Percentiles rank a stretch among this genome's conserved stretches.
Conservation (phyloP, 2,113 vertebrate genomes). For the Tetrao urogallus region DNA sequence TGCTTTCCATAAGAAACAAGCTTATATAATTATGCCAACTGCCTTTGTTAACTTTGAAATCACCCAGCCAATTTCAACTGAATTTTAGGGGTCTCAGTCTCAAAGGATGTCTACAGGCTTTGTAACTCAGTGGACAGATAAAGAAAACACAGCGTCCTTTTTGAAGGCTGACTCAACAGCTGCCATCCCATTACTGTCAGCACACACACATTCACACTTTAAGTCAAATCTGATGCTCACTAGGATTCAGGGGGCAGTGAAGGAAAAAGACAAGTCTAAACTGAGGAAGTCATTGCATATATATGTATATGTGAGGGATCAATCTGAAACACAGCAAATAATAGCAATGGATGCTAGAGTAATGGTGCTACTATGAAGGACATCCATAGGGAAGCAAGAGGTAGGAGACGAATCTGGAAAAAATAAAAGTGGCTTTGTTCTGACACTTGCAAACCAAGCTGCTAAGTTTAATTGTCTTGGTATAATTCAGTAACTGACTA, state of each 20-base stretch:
- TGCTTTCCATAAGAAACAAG: not conserved
- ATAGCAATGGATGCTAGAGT: rapidly evolving
- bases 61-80: not conserved
- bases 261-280: not conserved
- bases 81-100: not conserved
- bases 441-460: not conserved
- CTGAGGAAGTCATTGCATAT: not conserved
- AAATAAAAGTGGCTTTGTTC: not conserved
- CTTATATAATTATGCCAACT: not conserved
- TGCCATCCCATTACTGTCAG: not conserved
- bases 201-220: not conserved
- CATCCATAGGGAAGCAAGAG: not conserved
- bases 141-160: not conserved
- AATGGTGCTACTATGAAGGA: not conserved
- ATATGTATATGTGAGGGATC: not conserved
- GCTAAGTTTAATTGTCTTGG: not conserved
- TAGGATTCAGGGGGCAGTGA: not conserved
- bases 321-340: not conserved
- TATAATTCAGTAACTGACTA: not conserved
- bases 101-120: not conserved
- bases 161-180: not conserved
- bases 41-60: not conserved
- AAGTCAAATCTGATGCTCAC: rapidly evolving
- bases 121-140: not conserved
- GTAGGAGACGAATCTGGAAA: not conserved